A percentile compares a stretch with the other conserved stretches of the same genome.
These are phyloP conservation scores for Embiotoca jacksoni DNA, from an alignment of 2,113 vertebrate species.

Conservation along the genomic window DNA sequence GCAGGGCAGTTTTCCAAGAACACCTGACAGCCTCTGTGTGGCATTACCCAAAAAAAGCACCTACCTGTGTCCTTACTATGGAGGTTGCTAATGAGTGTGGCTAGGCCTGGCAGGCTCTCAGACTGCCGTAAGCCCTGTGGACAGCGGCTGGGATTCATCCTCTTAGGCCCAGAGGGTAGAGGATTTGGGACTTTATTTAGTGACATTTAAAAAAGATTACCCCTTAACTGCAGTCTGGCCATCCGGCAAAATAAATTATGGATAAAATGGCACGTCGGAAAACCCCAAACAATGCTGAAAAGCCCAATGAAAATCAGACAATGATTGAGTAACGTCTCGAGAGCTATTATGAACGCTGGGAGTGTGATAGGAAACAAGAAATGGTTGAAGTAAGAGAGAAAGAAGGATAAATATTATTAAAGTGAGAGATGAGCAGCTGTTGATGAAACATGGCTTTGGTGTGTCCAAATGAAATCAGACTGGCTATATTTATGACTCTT, in stretches of 20 bases:
- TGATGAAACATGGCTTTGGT: slow-evolving; percentile 11
- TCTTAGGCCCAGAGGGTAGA: slow-evolving; percentile 70
- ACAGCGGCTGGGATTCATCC: slow-evolving; percentile 78
- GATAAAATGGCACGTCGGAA: slow-evolving; percentile 55
- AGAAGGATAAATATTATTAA: neutral
- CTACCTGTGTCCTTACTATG: slow-evolving; percentile 31
- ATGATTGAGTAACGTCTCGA: neutral
- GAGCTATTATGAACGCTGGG: neutral
- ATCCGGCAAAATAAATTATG: slow-evolving; percentile 48
- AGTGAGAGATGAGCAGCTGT: slow-evolving; percentile 34
- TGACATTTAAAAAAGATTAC: slow-evolving; percentile 82
- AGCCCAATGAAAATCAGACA: neutral
- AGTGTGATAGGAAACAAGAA: slow-evolving; percentile 9
- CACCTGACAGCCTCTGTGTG: slow-evolving; percentile 6
- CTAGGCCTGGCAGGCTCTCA: slow-evolving; percentile 67
- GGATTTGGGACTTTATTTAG: slow-evolving; percentile 83
- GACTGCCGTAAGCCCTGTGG: slow-evolving; percentile 70
- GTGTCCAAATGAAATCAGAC: slow-evolving; percentile 17
- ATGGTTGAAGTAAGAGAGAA: neutral
- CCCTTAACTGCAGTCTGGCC: slow-evolving; percentile 70
- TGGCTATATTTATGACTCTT: slow-evolving; percentile 49
- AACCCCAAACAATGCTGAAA: slow-evolving; percentile 42
- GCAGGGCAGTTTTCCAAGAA: slow-evolving; percentile 14
- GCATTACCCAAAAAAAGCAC: slow-evolving; percentile 39
- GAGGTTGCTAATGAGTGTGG: slow-evolving; percentile 24